Base-by-base conservation (phyloP, 1,140 invertebrate species). In the Araneus ventricosus region DNA sequence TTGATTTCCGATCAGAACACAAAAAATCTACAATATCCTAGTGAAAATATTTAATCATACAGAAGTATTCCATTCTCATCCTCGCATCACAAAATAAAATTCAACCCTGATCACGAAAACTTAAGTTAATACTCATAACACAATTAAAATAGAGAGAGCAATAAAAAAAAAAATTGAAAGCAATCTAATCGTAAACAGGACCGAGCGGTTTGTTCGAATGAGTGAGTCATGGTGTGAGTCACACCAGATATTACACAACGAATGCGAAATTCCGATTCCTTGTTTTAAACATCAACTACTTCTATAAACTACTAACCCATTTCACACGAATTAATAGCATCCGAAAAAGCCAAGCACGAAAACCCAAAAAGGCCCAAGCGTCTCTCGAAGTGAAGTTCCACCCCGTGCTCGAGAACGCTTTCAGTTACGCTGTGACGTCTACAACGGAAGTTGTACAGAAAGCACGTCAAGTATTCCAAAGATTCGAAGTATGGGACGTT, bases 371-470 rank as follows among this genome's bases (percentile, higher is more conserved):
- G 34, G 84, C 84, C 20, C 57, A 30, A 88, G 61, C 57, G n/a
- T 57, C 37, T 57, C 10, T n/a, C 61, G 27, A 70, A 88, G 86
- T 27, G 63, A 88, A 88, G 86, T 27, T n/a, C 63, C 63, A 67
- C 63, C 63, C 61, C 61, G 45, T 59, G 59, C 52, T 41, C 45
- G 84, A 59, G n/a, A 79, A 57, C 84, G 27, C 27, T 34, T 67
- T 88, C 86, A 67, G 86, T 70, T 88, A 67, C 30, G 30, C 61
- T 91, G 79, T 91, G 90, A 91, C 90, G 90, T 91, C 90, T 91
- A 63, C 67, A 91, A 82, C 90, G 90, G 90, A 91, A 91, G 90
- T 91, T 91, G 88, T 89, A 91, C 20, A 22, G 27, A 91, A 91
- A 91, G 80, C 90, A 91, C 90, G 90, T 45, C 80, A 91, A 91